Evolutionary conservation across 2,888 invertebrate species (phyloP), one percentile per base, ranked within the genome.

Genomic region (Melolontha melolontha): DNA sequence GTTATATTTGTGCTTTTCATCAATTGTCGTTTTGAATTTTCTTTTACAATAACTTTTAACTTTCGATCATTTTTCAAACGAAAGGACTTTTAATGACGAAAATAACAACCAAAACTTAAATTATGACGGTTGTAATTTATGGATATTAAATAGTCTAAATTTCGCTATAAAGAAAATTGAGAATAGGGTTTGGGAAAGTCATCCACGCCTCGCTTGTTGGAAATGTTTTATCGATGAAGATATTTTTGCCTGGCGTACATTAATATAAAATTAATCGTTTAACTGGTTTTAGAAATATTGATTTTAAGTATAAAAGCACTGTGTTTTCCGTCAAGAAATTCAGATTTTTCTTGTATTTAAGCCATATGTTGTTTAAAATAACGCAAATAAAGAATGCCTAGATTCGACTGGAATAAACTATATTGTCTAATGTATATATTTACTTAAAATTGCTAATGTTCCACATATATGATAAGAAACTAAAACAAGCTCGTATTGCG

Each of bases 231-330:
- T 62, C 59, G 59, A 49, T 49, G 47, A 62, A 12, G 47, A 47
- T 62, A 62, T 49, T 62, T 62, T 47, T 47, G 34, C 17, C 34
- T 29, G 27, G 29, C 47, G 29, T 34, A 44, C 59, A 47, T 47
- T 62, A 62, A 62, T 62, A 62, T 39, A 14, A 16, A 12, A 62
- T 62, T 49, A 62, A 62, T 62, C 34, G 47, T 39, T 62, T 62
- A 29, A 62, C 34, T 22, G 39, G 14, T 22, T 42, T 49, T 12
- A 44, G 47, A 44, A 59, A 29, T 17, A 29, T 29, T 59, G 34
- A 27, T 44, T 14, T n/a, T 29, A 22, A 44, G 29, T 44, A 59
- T 40, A 55, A n/a, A 17, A 14, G 8, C 14, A 5, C 14, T 14
- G 47, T 8, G n/a, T n/a, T n/a, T 47, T 47, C 16, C 22, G 1